Evolutionary conservation across 2,888 invertebrate species (phyloP), one percentile per base, ranked within the genome.

Genomic region (Eledone cirrhosa): DNA sequence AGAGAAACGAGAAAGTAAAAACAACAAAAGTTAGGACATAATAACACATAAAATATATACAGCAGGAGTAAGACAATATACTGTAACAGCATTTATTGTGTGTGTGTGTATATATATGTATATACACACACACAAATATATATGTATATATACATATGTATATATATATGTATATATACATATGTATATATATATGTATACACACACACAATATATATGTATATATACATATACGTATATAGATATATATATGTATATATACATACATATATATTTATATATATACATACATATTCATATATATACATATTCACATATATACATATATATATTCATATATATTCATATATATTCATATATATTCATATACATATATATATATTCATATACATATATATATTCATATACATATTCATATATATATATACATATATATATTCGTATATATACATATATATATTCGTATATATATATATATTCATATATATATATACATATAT

Each of bases 231-330:
- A 7, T 7, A 59, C 24, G 59, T 59, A 3, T 7, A 59, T 59
- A 59, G 5, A 59, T 59, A 24, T 59, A 59, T 59, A 59, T 7
- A 24, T 59, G 14, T 8, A 72, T 8, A 29, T 14, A 72, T 14
- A 59, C 79, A 79, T 80, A 48, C 79, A 75, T 79, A 74, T 80
- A 79, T 79, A 74, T 79, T 59, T 80, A 74, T 79, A 75, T 80
- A 74, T 80, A 79, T 80, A 67, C 79, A 79, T 79, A 48, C 79
- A 76, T 80, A 65, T 80, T 76, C 67, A 59, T 77, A 80, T 80
- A 76, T 80, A 77, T 80, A 53, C 77, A 77, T 79, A 65, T 79
- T 53, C 77, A 48, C 77, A 80, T 80, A 48, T 80, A 79, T 80
- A 74, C 27, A 72, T 77, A 53, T 77, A 47, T 77, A 48, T 77